Percentiles rank a stretch among this genome's conserved stretches.
phyloP scores from a whole-genome alignment of 2,113 vertebrate genomes.

The Vimba vimba region DNA sequence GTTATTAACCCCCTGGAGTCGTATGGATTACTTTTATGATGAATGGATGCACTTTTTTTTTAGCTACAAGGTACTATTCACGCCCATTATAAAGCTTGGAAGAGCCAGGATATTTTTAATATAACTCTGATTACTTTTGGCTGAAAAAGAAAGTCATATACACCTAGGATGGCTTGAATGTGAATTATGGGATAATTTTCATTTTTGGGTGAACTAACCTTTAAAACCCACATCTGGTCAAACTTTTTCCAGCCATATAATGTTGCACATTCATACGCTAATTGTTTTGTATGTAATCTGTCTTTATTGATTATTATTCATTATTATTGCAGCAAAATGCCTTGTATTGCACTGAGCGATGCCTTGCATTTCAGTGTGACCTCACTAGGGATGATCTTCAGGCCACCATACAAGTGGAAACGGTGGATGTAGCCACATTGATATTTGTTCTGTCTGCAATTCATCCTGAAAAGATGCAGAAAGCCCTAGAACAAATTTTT shows the following conservation, averaged over 20 bases:
- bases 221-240: neutral
- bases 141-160: too few relatives aligned
- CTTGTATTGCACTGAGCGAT: conserved; percentile 80
- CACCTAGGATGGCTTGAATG: too few relatives aligned
- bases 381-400: conserved; percentile 89
- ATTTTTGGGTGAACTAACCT: too few relatives aligned
- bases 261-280: neutral
- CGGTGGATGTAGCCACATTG: conserved; percentile 85
- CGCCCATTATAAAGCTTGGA: too few relatives aligned
- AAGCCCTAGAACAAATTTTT: conserved; percentile 84
- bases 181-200: too few relatives aligned
- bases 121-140: too few relatives aligned
- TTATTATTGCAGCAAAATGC: conserved; percentile 81
- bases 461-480: conserved; percentile 94
- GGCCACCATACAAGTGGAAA: conserved; percentile 76
- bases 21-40: too few relatives aligned
- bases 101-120: too few relatives aligned
- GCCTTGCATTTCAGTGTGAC: conserved; percentile 93
- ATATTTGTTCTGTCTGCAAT: conserved; percentile 95
- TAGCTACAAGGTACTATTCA: too few relatives aligned
- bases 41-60: too few relatives aligned
- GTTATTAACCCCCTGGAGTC: too few relatives aligned
- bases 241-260: neutral
- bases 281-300: neutral
- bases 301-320: neutral